phyloP scores from a whole-genome alignment of 1,140 invertebrate genomes.

The Drosophila takahashii region DNA sequence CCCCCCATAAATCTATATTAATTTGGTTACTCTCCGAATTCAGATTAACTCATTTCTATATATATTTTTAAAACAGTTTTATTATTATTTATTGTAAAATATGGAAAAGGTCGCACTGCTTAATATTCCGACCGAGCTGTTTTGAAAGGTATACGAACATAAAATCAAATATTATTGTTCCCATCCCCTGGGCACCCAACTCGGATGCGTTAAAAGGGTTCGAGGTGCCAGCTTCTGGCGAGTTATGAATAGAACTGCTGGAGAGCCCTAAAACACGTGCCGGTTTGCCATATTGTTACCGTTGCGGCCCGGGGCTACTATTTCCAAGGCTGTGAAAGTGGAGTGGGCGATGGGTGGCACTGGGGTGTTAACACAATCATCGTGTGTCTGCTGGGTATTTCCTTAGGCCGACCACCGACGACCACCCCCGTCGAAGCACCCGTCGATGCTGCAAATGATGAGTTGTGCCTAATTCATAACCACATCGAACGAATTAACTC shows the following conservation, averaged over 20 bases:
- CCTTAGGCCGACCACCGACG: constrained; percentile 18
- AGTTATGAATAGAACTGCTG: constrained; percentile 45
- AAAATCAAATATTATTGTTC: constrained; percentile 40
- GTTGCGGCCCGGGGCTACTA: constrained; percentile 35
- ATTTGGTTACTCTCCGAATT: not conserved
- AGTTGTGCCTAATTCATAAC: constrained; percentile 83
- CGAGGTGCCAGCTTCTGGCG: constrained; percentile 36
- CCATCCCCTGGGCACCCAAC: constrained; percentile 1
- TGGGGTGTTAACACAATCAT: constrained; percentile 75
- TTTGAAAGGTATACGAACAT: constrained; percentile 5
- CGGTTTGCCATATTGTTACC: constrained; percentile 69
- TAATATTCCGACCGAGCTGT: constrained; percentile 1
- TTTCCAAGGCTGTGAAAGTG: constrained; percentile 16
- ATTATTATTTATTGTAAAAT: constrained; percentile 8
- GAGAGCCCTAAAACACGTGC: constrained; percentile 62
- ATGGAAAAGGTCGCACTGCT: constrained; percentile 8
- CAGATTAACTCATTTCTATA: not conserved
- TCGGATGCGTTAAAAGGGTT: constrained; percentile 38
- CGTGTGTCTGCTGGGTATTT: constrained; percentile 65
- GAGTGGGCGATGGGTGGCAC: constrained; percentile 35
- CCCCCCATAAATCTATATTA: not conserved
- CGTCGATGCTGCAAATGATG: constrained; percentile 80
- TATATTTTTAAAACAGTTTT: not conserved
- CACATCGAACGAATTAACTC: constrained; percentile 81
- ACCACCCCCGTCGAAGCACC: constrained; percentile 29